Evolutionary conservation across 2,888 invertebrate species (phyloP), one percentile per base, ranked within the genome.

Genomic region (Brassicogethes aeneus): DNA sequence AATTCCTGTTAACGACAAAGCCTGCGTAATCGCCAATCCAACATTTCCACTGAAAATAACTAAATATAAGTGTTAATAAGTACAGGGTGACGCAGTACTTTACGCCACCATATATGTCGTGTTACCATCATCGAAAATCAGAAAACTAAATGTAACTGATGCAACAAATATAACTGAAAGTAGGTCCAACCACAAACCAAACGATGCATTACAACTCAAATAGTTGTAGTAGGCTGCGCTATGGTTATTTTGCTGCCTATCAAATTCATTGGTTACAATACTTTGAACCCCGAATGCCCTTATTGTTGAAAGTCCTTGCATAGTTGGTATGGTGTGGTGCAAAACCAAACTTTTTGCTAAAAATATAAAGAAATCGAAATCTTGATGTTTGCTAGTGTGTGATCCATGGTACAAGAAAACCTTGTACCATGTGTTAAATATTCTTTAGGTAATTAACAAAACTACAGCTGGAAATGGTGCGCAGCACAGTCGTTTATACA

Each of bases 281-380:
- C 71, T 65, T 60, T 81, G 75, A 0, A 78, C 79, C 41, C 72
- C 69, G 50, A 81, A 79, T 1, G 85, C 81, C 48, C 86, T 70
- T 15, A 88, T 82, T 0, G 85, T 84, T 12, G 80, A 73, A 1
- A 88, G 65, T 1, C 87, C 87, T 62, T 82, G 78, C 14, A 88
- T 70, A 0, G 82, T 79, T 38, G 83, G 78, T 53, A 77, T 81
- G 23, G 86, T 69, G 52, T 86, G 80, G 1, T 79, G 76, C 60
- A 82, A 86, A 0, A 88, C 76, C 1, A 87, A 86, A 54, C 84
- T 84, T 36, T 83, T 75, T 39, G 81, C 85, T 84, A 62, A 34
- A 61, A 57, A 14, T 23, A 23, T 23, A n/a, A n/a, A n/a, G n/a
- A n/a, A n/a, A n/a, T n/a, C n/a, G n/a, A n/a, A n/a, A n/a, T n/a